A percentile compares a stretch with the other conserved stretches of the same genome.
Evolutionary conservation across 2,888 invertebrate species (phyloP).

Genomic region (Leucania comma): DNA sequence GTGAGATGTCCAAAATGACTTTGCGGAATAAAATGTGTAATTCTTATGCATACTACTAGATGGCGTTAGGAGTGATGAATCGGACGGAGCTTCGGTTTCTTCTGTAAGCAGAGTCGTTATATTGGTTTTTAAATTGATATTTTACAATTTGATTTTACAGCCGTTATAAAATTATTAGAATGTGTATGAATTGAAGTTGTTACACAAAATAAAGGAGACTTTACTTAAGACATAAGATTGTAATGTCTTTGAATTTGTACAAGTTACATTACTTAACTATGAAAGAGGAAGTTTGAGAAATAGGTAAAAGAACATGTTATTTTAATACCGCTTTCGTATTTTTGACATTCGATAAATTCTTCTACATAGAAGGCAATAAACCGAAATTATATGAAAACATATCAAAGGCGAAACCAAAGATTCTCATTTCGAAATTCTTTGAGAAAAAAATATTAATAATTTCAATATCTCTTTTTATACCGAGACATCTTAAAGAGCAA

Average conservation of each 20-base stretch:
- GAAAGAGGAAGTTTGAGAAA: slow-evolving; percentile 1
- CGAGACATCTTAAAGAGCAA: slow-evolving; percentile 54
- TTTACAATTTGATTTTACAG: not conserved
- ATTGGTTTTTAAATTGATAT: not conserved
- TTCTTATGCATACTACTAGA: slow-evolving; percentile 22
- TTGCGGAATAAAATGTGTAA: too few relatives aligned
- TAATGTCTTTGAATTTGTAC: not conserved
- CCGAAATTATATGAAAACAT: slow-evolving; percentile 50
- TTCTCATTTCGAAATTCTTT: slow-evolving; percentile 57
- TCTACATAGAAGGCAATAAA: slow-evolving; percentile 41
- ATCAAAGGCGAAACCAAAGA: slow-evolving; percentile 56
- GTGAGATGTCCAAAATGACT: too few relatives aligned
- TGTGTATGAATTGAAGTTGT: too few relatives aligned
- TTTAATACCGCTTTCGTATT: slow-evolving; percentile 9
- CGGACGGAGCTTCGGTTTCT: not conserved
- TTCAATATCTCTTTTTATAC: slow-evolving; percentile 59
- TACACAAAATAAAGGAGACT: not conserved
- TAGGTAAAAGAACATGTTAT: slow-evolving; percentile 4
- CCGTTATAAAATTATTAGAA: not conserved
- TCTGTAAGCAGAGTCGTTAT: not conserved
- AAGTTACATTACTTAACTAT: not conserved
- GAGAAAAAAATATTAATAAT: slow-evolving; percentile 56
- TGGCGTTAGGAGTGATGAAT: slow-evolving; percentile 36
- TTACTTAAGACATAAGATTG: not conserved
- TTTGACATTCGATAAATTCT: slow-evolving; percentile 20